Conservation (phyloP, 2,113 vertebrate species). For the Cynopterus brachyotis region DNA sequence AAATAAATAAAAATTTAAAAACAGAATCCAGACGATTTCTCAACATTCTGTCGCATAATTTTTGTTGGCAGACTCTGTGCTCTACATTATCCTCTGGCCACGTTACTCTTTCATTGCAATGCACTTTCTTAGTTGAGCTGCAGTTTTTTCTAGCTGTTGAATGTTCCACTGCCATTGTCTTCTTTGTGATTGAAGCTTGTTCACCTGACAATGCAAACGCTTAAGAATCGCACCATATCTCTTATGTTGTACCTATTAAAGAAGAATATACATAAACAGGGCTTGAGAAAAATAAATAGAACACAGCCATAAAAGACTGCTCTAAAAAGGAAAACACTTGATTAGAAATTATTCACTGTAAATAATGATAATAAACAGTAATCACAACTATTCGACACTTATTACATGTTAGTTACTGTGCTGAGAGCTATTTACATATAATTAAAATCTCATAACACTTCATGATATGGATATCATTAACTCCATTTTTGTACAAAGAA, state of each 20-base stretch:
- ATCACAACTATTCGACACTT: conserved; percentile 29
- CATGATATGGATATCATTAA: neutral
- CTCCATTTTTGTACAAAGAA: neutral
- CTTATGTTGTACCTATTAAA: conserved; percentile 86
- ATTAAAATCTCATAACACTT: neutral
- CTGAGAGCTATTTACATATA: conserved; percentile 13
- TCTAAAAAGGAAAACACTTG: conserved; percentile 18
- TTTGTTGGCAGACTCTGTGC: neutral
- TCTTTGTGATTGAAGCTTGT: conserved; percentile 81
- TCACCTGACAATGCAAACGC: conserved; percentile 85
- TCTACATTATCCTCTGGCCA: neutral
- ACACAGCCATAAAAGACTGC: neutral
- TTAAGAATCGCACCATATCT: conserved; percentile 86
- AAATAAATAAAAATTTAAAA: neutral
- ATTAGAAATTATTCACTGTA: conserved; percentile 45
- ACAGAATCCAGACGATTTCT: neutral
- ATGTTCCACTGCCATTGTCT: conserved; percentile 83
- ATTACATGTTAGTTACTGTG: neutral
- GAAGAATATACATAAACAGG: neutral
- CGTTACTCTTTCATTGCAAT: conserved; percentile 58
- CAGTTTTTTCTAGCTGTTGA: conserved; percentile 83
- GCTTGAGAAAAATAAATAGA: neutral
- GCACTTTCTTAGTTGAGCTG: conserved; percentile 76
- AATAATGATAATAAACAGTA: conserved; percentile 37
- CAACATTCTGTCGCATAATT: neutral